Evolutionary conservation across 2,797 vertebrate genomes (phyloP).

Genomic region (Gymnothorax javanicus): DNA sequence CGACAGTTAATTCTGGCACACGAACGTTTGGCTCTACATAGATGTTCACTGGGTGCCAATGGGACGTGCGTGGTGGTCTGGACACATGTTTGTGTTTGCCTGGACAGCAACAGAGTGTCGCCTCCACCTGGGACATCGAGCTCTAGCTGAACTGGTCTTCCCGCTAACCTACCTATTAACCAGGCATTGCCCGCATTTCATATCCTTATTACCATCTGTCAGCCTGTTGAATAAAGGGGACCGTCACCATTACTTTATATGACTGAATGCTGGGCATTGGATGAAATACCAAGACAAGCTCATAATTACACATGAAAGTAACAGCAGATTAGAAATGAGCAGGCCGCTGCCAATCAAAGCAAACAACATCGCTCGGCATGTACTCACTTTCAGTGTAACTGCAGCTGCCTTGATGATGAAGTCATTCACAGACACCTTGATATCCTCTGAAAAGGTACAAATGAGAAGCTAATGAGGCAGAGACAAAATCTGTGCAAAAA

Average conservation of each 20-base stretch:
- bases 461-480: not conserved
- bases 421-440: conserved; percentile 96
- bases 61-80: not conserved
- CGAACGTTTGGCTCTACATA: not conserved
- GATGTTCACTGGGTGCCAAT: not conserved
- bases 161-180: not conserved
- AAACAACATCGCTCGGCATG: not conserved
- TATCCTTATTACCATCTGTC: not conserved
- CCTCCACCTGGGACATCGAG: not conserved
- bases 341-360: too few species aligned
- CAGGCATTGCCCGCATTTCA: not conserved
- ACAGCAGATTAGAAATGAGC: not conserved
- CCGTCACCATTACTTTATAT: not conserved
- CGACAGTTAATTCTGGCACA: not conserved
- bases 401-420: conserved; percentile 96
- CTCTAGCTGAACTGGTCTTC: too few species aligned
- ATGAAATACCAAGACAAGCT: not conserved
- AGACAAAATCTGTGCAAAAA: not conserved
- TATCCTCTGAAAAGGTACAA: conserved; percentile 80
- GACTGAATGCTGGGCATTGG: not conserved
- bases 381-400: conserved; percentile 90
- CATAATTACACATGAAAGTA: not conserved
- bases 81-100: not conserved
- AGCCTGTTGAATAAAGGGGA: not conserved
- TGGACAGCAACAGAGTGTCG: not conserved